These are phyloP conservation scores for Monodelphis domestica DNA, from an alignment of 2,797 vertebrate species.

Conservation along the genomic window DNA sequence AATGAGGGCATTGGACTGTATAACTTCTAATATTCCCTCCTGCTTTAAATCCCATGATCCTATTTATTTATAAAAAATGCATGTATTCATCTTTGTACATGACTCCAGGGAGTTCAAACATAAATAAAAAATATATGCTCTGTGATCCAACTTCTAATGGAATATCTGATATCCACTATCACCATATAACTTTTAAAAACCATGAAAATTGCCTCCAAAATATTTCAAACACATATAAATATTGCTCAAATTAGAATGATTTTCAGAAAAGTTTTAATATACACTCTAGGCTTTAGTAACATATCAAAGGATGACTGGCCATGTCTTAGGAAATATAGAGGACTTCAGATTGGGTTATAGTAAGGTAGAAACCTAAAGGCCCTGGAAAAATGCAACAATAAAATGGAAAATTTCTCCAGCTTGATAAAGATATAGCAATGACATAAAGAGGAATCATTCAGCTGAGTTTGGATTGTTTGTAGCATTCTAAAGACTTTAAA, in stretches of 20 bases:
- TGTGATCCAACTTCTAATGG: conserved; percentile 2
- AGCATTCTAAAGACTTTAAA: conserved; percentile 76
- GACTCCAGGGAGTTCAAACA: background rate
- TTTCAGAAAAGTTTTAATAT: background rate
- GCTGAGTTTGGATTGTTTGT: conserved; percentile 73
- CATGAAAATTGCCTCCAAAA: background rate
- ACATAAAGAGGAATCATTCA: conserved; percentile 69
- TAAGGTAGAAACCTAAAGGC: conserved; percentile 63
- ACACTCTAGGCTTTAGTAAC: background rate
- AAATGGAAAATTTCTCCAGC: conserved; percentile 68
- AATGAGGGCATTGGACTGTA: background rate
- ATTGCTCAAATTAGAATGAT: background rate
- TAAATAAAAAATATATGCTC: conserved; percentile 10
- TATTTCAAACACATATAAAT: background rate
- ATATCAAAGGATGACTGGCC: background rate
- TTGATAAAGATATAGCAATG: conserved; percentile 76
- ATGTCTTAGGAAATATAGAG: background rate
- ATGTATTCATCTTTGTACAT: conserved; percentile 3
- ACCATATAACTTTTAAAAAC: background rate
- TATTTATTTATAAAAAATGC: background rate
- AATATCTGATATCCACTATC: background rate
- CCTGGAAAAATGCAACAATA: conserved; percentile 61
- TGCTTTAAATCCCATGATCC: background rate
- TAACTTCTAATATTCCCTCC: background rate
- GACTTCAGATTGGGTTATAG: conserved; percentile 35